These are phyloP conservation scores for Dasyornis broadbenti DNA, from an alignment of 2,113 vertebrate genomes.

Conservation along the genomic window DNA sequence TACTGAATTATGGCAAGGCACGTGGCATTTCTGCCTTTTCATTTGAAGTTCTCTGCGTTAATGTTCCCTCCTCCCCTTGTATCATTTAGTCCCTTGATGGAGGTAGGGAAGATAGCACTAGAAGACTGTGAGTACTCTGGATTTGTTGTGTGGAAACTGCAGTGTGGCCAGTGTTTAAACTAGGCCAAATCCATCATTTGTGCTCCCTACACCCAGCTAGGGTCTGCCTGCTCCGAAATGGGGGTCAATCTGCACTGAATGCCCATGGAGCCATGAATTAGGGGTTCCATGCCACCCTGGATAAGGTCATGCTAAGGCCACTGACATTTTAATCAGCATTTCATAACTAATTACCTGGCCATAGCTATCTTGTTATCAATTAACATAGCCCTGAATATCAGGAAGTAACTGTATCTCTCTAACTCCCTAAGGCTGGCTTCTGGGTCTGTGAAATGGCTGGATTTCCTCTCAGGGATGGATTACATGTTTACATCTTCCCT, in stretches of 20 bases:
- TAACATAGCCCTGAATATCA: constrained; percentile 46
- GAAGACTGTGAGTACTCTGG: background rate
- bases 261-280: background rate
- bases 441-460: constrained; percentile 28
- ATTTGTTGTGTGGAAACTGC: background rate
- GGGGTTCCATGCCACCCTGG: background rate
- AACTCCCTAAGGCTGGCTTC: constrained; percentile 6
- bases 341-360: constrained; percentile 39
- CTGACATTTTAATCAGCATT: constrained; percentile 48
- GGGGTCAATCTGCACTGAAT: background rate
- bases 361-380: constrained; percentile 45
- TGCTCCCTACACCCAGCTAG: background rate
- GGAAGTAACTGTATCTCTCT: constrained; percentile 61
- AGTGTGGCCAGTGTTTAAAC: background rate
- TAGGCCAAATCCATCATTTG: background rate
- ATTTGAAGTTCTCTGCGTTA: background rate
- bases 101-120: background rate
- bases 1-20: background rate
- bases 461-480: constrained; percentile 48
- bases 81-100: background rate
- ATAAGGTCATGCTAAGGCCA: background rate
- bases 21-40: background rate
- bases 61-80: background rate
- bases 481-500: constrained; percentile 45
- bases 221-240: accelerated